Evolutionary conservation across 2,113 vertebrate genomes (phyloP).

Genomic region (Barnardius zonarius): DNA sequence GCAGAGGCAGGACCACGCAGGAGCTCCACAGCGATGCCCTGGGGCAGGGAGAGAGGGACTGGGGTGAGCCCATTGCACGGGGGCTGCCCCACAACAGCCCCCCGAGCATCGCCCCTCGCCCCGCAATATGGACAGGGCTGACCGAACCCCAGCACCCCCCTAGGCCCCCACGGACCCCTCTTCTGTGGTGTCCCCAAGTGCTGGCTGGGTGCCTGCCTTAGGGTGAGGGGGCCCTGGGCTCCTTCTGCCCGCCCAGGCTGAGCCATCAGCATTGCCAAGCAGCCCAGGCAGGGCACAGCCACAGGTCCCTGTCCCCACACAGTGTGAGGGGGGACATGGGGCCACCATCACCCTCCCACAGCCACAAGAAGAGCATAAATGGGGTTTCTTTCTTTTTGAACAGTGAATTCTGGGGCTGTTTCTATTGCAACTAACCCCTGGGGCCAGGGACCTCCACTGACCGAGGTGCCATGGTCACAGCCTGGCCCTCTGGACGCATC

Average conservation of each 20-base stretch:
- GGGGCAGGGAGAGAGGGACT: conserved; percentile 51
- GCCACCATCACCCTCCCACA: not conserved
- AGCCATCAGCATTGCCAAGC: not conserved
- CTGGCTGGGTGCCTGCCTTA: not conserved
- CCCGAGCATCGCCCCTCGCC: not conserved
- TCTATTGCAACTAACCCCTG: not conserved
- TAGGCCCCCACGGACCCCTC: not conserved
- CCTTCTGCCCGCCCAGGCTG: not conserved
- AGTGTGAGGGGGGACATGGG: not conserved
- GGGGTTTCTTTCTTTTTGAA: not conserved
- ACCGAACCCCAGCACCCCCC: not conserved
- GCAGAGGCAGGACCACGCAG: conserved; percentile 90
- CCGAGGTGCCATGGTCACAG: not conserved
- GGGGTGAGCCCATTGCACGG: not conserved
- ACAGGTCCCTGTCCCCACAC: not conserved
- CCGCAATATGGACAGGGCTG: not conserved
- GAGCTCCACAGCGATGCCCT: conserved; percentile 91
- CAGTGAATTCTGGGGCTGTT: not conserved
- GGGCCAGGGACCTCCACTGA: too few relatives aligned
- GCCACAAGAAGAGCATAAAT: not conserved
- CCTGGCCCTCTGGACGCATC: not conserved
- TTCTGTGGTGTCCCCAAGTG: not conserved
- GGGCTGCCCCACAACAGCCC: not conserved
- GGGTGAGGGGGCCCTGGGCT: not conserved
- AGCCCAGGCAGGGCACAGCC: not conserved